Conservation (phyloP, 2,888 invertebrate species). For the Cephus runcator region DNA sequence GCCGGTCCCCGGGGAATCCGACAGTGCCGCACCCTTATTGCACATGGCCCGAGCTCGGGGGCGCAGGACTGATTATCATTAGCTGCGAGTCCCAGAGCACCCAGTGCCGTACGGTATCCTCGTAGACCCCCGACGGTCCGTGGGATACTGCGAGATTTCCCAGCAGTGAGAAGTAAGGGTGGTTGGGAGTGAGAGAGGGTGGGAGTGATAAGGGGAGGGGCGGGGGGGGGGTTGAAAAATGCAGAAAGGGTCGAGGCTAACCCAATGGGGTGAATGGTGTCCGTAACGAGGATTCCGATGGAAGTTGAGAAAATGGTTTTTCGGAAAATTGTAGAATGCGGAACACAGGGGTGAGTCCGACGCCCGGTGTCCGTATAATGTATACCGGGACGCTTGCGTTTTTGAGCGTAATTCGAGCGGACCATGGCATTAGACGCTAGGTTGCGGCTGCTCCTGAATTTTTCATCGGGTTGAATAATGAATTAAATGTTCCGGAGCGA, state of each 20-base stretch:
- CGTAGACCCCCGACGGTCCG: constrained; percentile 22
- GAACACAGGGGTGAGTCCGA: neutral
- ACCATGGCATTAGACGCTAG: constrained; percentile 28
- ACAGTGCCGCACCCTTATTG: constrained; percentile 64
- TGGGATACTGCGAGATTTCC: constrained; percentile 25
- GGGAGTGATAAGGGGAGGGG: neutral
- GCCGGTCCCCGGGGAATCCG: constrained; percentile 63
- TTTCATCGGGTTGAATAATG: constrained; percentile 63
- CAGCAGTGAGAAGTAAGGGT: neutral
- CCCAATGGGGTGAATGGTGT: neutral
- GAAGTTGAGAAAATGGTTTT: neutral
- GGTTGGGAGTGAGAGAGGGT: neutral
- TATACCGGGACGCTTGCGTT: neutral
- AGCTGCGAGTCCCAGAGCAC: constrained; percentile 50
- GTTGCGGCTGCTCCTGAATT: constrained; percentile 45
- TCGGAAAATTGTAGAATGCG: neutral
- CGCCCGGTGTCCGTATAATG: neutral
- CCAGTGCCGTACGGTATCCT: constrained; percentile 34
- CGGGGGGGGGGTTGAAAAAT: constrained; percentile 3
- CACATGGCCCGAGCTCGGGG: constrained; percentile 58
- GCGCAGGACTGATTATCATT: constrained; percentile 59
- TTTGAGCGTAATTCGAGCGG: constrained; percentile 18
- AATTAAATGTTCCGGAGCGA: constrained; percentile 61
- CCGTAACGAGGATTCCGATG: neutral
- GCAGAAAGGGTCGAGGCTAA: neutral